phyloP scores from a whole-genome alignment of 2,888 invertebrate genomes.

The Philonicus albiceps region DNA sequence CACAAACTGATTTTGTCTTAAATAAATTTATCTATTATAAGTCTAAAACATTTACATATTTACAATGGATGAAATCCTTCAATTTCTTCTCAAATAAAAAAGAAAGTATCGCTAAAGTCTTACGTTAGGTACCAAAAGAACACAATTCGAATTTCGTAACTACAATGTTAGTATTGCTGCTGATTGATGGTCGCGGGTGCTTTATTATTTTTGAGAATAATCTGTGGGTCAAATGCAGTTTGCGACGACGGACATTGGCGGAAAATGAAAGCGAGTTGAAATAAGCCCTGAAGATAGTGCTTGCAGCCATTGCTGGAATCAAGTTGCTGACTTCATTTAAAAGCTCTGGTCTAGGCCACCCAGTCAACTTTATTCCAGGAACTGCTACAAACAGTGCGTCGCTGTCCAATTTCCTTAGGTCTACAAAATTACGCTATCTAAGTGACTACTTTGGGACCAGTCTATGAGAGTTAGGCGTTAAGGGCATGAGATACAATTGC shows the following conservation, averaged over 20 bases:
- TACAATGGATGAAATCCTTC: slow-evolving; percentile 3
- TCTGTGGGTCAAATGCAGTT: neutral
- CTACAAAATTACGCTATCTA: neutral
- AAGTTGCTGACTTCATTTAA: slow-evolving; percentile 63
- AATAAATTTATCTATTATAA: slow-evolving; percentile 27
- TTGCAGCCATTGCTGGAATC: slow-evolving; percentile 63
- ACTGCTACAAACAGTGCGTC: slow-evolving; percentile 57
- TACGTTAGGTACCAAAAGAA: slow-evolving; percentile 16
- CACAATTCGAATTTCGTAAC: slow-evolving; percentile 23
- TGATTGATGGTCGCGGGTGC: neutral
- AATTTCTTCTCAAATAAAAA: slow-evolving; percentile 1
- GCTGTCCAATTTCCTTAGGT: slow-evolving; percentile 31
- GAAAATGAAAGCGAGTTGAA: neutral
- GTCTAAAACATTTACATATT: slow-evolving; percentile 36
- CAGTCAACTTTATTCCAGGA: slow-evolving; percentile 65
- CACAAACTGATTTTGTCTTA: slow-evolving; percentile 30
- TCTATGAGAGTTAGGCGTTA: neutral
- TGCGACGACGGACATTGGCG: neutral
- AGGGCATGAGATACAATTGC: slow-evolving; percentile 5
- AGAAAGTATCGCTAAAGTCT: slow-evolving; percentile 1
- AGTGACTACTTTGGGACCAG: neutral
- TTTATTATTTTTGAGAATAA: neutral
- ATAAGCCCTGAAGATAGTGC: slow-evolving; percentile 48
- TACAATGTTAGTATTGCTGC: slow-evolving; percentile 23
- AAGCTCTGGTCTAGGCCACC: slow-evolving; percentile 62